Evolutionary conservation across 2,797 vertebrate species (phyloP).

Genomic region (Malacoctenus gilli): DNA sequence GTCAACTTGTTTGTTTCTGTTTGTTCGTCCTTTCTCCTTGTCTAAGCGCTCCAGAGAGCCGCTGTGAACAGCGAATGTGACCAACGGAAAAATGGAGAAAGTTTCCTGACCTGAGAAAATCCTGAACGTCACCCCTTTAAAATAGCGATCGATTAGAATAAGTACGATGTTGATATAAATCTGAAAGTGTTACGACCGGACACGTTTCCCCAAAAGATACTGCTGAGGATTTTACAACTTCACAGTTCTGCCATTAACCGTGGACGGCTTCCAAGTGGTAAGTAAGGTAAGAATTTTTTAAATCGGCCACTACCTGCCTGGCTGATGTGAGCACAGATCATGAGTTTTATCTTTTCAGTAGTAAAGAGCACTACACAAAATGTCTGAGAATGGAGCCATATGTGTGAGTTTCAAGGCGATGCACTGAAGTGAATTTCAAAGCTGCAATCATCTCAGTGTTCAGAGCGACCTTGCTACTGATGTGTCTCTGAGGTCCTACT

Average conservation of each 20-base stretch:
- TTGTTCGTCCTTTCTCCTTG: too few species aligned
- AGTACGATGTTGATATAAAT: too few species aligned
- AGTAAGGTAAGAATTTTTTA: constrained; percentile 18
- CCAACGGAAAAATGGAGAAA: too few species aligned
- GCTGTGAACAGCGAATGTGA: too few species aligned
- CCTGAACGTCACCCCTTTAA: too few species aligned
- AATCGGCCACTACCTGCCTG: constrained; percentile 18
- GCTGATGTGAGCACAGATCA: constrained; percentile 5
- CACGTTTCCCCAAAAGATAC: too few species aligned
- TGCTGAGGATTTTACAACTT: background rate
- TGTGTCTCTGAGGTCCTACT: constrained; percentile 78
- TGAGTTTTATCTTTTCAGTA: constrained; percentile 19
- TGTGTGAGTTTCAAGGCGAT: constrained; percentile 67
- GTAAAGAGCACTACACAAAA: constrained; percentile 52
- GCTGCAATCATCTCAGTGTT: constrained; percentile 73
- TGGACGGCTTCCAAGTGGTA: constrained; percentile 19
- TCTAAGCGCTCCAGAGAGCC: too few species aligned
- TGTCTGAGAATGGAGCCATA: constrained; percentile 55
- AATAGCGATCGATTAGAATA: too few species aligned
- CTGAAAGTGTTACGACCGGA: too few species aligned
- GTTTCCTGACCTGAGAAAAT: too few species aligned
- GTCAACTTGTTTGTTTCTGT: too few species aligned
- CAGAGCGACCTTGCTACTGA: constrained; percentile 78
- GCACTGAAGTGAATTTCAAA: constrained; percentile 75
- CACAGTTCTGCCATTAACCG: background rate